Base-by-base conservation (phyloP, 2,113 vertebrate genomes). In the Spea bombifrons region DNA sequence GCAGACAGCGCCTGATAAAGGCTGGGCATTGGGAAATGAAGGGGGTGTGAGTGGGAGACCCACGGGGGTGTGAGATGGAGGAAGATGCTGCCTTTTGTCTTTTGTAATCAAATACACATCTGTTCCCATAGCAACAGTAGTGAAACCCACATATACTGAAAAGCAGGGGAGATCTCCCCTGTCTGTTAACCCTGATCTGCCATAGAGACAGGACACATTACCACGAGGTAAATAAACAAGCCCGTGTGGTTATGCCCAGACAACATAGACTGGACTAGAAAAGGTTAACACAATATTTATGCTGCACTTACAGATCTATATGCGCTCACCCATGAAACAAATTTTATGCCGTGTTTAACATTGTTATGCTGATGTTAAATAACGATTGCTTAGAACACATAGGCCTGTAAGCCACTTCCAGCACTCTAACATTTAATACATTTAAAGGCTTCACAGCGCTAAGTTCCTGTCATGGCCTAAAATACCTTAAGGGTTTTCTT, bases 91-190 rank as follows among this genome's bases (percentile, higher is more conserved):
- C 63, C 69, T 73, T 76, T 75, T 75, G 74, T 75, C 74, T 75
- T 78, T 80, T 80, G 70, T 80, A 80, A 80, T 80, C 77, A 80
- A 80, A 73, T 80, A 80, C 70, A 80, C 70, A 80, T 80, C 70
- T 66, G 77, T 80, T 80, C 44, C 77, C 61, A 80, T 80, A 61
- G 71, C 50, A 73, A 73, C 70, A 48, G 70, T 61, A 73, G 53
- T 1, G 59, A 17, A 53, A 64, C 55, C 65, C 70, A 66, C 76
- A 73, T 79, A 79, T 43, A 47, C 70, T 73, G 65, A 80, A 68
- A 63, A 73, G 43, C 61, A 66, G 44, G 70, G 57, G 69, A 72
- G 63, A 66, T 66, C 55, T 73, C 77, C 70, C 63, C 17, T 70
- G 52, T 59, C 45, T 44, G 8, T 68, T 63, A 77, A 77, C 66